Evolutionary conservation across 2,113 vertebrate genomes (phyloP).

Genomic region (Perca flavescens): DNA sequence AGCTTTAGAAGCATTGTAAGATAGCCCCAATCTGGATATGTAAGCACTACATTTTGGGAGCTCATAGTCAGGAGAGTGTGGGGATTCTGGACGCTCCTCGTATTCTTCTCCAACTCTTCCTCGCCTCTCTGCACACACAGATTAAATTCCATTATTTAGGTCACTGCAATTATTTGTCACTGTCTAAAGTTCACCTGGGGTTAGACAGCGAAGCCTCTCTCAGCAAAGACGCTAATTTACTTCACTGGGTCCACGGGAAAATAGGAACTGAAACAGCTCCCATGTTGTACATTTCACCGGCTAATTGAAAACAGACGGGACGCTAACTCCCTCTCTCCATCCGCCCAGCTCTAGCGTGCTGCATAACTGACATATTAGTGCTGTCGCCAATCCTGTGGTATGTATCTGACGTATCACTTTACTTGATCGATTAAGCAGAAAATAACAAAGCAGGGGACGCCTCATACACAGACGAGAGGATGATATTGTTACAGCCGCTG

Average conservation of each 20-base stretch:
- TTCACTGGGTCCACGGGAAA: constrained; percentile 44
- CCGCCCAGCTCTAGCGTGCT: constrained; percentile 49
- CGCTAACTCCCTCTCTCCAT: constrained; percentile 68
- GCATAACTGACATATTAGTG: constrained; percentile 71
- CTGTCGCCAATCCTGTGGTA: constrained; percentile 67
- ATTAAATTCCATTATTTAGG: constrained; percentile 67
- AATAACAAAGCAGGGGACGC: constrained; percentile 57
- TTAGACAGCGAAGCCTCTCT: constrained; percentile 33
- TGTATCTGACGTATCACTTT: constrained; percentile 67
- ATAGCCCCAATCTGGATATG: constrained; percentile 48
- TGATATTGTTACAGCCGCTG: constrained; percentile 32
- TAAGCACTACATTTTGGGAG: constrained; percentile 49
- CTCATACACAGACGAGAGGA: constrained; percentile 46
- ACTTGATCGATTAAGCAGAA: constrained; percentile 57
- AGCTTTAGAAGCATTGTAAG: constrained; percentile 43
- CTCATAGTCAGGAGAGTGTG: constrained; percentile 24
- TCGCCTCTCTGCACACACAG: constrained; percentile 30
- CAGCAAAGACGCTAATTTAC: constrained; percentile 47
- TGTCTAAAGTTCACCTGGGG: constrained; percentile 67
- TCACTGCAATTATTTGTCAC: constrained; percentile 65
- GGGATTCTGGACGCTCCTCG: constrained; percentile 17
- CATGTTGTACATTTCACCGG: constrained; percentile 76
- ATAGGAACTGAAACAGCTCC: constrained; percentile 70
- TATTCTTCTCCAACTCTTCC: constrained; percentile 22
- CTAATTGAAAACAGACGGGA: constrained; percentile 85